Percentiles rank a stretch among this genome's conserved stretches.
Conservation (phyloP, 2,113 vertebrate species). For the Corythoichthys haematopterus region DNA sequence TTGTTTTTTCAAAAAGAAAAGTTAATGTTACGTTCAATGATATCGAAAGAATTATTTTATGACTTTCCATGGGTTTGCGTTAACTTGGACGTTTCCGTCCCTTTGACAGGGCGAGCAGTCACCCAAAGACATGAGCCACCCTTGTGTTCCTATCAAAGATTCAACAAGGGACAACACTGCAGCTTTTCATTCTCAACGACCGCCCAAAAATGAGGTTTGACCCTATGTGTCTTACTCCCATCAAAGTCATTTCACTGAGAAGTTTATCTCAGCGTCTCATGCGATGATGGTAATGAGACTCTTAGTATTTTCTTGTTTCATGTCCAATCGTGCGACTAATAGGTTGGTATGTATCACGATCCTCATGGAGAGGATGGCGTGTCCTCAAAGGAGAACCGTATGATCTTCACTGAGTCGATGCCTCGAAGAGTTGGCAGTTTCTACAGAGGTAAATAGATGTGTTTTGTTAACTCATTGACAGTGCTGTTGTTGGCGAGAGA, state of each 20-base stretch:
- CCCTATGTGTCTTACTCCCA: conserved; percentile 40
- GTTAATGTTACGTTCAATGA: conserved; percentile 7
- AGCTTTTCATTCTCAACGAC: conserved; percentile 75
- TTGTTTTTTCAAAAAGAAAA: too few relatives aligned
- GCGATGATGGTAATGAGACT: conserved; percentile 8
- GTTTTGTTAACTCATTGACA: neutral
- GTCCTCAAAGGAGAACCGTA: conserved; percentile 92
- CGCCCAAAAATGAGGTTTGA: conserved; percentile 80
- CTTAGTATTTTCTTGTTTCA: conserved; percentile 11
- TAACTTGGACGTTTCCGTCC: conserved; percentile 68
- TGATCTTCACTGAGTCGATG: conserved; percentile 95
- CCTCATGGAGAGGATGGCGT: conserved; percentile 86
- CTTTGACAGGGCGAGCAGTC: conserved; percentile 79
- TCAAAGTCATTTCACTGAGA: conserved; percentile 49
- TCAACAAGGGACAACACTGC: conserved; percentile 75
- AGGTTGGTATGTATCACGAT: conserved; percentile 91
- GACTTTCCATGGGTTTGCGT: conserved; percentile 57
- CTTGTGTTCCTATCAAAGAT: conserved; percentile 78
- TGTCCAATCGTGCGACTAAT: conserved; percentile 26
- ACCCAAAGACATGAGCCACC: conserved; percentile 78
- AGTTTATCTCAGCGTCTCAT: conserved; percentile 40
- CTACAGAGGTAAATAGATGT: conserved; percentile 81
- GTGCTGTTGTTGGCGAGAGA: too few relatives aligned
- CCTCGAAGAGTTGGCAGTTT: conserved; percentile 95
- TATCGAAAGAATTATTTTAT: conserved; percentile 7